Evolutionary conservation across 2,113 vertebrate genomes (phyloP).

Genomic region (Vicugna pacos): DNA sequence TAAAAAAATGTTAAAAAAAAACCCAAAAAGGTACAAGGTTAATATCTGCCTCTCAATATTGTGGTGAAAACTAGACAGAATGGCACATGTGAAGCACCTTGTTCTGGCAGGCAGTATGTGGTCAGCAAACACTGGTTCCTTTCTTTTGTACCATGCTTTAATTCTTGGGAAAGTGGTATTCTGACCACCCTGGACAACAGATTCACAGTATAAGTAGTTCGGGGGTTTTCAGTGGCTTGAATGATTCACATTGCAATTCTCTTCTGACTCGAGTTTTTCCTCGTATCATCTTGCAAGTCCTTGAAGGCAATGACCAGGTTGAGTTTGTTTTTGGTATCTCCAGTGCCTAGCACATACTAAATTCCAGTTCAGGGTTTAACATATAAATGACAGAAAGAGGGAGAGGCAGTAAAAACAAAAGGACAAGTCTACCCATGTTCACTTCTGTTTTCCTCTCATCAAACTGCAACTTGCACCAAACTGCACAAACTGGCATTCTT

Average conservation of each 20-base stretch:
- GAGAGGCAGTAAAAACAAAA: background rate
- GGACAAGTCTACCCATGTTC: background rate
- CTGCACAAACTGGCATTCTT: background rate
- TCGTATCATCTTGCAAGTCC: background rate
- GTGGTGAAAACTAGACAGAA: background rate
- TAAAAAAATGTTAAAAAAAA: too few species aligned
- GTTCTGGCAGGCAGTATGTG: background rate
- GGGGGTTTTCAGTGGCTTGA: background rate
- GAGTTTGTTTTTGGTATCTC: background rate
- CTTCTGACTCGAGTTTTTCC: background rate
- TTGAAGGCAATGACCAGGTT: background rate
- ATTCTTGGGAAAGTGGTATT: background rate
- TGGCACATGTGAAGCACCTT: background rate
- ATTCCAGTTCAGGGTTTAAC: background rate
- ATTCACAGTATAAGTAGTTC: background rate
- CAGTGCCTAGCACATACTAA: background rate
- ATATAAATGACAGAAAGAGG: background rate
- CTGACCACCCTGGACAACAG: background rate
- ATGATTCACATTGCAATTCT: background rate
- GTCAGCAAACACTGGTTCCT: background rate
- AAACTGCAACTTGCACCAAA: background rate
- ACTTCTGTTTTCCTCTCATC: background rate
- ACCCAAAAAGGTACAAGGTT: background rate
- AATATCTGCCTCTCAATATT: background rate
- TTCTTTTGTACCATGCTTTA: background rate